phyloP scores from a whole-genome alignment of 1,140 invertebrate genomes.

The Sinella curviseta region DNA sequence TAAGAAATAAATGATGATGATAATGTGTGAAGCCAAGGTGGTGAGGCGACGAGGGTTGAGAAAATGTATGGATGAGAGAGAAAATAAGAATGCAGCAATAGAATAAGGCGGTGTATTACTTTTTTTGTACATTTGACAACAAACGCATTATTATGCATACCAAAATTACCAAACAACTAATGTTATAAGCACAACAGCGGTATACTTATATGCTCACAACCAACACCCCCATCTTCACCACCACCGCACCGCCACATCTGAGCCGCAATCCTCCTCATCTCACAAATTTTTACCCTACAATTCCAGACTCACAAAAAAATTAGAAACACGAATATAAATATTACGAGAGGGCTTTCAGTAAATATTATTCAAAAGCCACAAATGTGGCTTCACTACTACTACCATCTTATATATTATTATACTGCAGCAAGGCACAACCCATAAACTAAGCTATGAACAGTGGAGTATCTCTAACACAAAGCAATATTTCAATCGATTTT shows the following conservation, averaged over 20 bases:
- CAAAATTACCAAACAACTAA: conserved; percentile 1
- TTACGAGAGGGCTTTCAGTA: not conserved
- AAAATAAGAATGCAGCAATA: not conserved
- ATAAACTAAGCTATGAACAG: too few relatives aligned
- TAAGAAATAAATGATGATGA: conserved; percentile 7
- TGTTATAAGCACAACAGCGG: not conserved
- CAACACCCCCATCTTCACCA: not conserved
- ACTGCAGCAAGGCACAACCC: too few relatives aligned
- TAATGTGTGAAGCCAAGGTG: conserved; percentile 16
- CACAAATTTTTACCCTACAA: not conserved
- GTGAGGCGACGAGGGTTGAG: not conserved
- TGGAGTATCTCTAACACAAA: not conserved
- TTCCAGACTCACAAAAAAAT: not conserved
- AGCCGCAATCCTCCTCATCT: not conserved
- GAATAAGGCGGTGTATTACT: not conserved
- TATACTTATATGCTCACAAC: not conserved
- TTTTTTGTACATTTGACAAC: not conserved
- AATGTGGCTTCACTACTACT: conserved; percentile 9
- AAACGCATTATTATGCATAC: not conserved
- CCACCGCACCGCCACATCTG: not conserved
- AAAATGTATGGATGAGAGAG: not conserved
- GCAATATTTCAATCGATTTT: not conserved
- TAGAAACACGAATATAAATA: not conserved
- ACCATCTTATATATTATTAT: not conserved
- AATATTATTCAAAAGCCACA: conserved; percentile 1